Conservation (phyloP, 2,797 vertebrate species). For the Labeo calbasu region DNA sequence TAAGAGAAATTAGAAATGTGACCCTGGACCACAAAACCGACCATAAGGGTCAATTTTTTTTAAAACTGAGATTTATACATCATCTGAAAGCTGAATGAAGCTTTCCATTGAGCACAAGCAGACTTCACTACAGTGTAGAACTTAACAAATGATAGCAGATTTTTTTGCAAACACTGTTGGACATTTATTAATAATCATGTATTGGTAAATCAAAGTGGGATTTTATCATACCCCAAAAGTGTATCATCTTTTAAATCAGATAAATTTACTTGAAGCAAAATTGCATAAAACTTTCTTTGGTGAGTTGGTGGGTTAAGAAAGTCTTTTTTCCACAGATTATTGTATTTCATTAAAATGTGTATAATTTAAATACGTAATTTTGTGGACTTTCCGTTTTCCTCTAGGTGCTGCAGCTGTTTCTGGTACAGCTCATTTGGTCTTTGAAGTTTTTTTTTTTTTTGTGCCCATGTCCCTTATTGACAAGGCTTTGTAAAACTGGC, state of each 20-base stretch:
- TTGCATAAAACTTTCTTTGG: too few relatives aligned
- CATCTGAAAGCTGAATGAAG: too few relatives aligned
- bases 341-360: background rate
- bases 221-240: background rate
- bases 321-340: background rate
- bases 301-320: background rate
- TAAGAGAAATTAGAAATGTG: background rate
- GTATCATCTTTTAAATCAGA: background rate
- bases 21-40: too few relatives aligned
- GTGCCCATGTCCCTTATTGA: background rate
- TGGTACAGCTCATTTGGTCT: background rate
- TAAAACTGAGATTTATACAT: too few relatives aligned
- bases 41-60: too few relatives aligned
- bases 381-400: background rate
- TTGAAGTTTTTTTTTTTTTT: conserved; percentile 13
- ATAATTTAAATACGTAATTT: background rate
- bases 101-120: background rate
- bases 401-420: background rate
- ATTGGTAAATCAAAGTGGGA: conserved; percentile 3
- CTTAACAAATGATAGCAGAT: background rate
- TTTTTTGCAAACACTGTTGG: background rate
- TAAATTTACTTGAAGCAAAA: too few relatives aligned
- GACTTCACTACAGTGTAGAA: background rate
- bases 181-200: too few relatives aligned
- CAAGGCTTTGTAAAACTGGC: background rate